A percentile compares a stretch with the other conserved stretches of the same genome.
These are phyloP conservation scores for Aphaenogaster floridana DNA, from an alignment of 1,140 invertebrate species.

Conservation along the genomic window DNA sequence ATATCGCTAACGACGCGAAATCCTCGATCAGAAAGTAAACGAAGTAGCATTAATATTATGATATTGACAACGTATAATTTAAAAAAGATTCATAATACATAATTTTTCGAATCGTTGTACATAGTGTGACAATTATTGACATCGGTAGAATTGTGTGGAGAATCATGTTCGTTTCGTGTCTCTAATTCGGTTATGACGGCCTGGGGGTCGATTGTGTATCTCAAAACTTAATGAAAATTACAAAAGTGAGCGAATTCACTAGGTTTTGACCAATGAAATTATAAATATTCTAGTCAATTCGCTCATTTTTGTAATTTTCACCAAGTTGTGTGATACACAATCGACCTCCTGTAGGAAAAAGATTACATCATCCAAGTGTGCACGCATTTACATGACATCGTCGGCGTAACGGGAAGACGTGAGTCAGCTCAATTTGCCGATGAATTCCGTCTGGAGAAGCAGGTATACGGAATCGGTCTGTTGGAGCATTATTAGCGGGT, in stretches of 20 bases:
- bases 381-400: conserved; percentile 61
- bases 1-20: background rate
- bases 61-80: background rate
- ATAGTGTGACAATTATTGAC: background rate
- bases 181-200: conserved; percentile 3
- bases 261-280: no score
- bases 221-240: no score
- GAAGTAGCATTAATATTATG: background rate
- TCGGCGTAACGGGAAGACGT: conserved; percentile 75
- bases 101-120: background rate
- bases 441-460: conserved; percentile 59
- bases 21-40: background rate
- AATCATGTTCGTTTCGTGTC: background rate
- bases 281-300: no score
- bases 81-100: background rate
- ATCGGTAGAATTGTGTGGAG: background rate
- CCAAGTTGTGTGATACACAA: no score
- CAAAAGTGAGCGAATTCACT: no score
- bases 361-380: conserved; percentile 20
- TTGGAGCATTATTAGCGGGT: conserved; percentile 69
- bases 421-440: conserved; percentile 77
- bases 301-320: no score
- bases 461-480: conserved; percentile 68
- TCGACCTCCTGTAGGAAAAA: background rate
- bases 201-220: no score